Base-by-base conservation (phyloP, 1,140 invertebrate species). In the Scaptomyza graminum region DNA sequence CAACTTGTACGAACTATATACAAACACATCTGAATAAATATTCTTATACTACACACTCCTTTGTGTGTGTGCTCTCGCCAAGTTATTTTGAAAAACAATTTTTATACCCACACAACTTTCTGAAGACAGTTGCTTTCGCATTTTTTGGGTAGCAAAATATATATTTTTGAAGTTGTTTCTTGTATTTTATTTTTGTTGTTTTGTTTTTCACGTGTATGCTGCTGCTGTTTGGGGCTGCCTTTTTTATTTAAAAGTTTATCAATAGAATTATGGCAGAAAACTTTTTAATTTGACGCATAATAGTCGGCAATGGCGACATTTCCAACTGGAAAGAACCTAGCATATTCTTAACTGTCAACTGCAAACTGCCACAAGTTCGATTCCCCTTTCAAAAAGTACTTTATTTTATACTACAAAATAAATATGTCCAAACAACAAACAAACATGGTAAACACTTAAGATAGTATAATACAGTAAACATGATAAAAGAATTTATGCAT, bases 231-330 rank as follows among this genome's bases (percentile, higher is more conserved):
- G 11, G 37, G 11, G 12, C 4, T 41, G 37, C 37, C 47, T 16
- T 25, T 55, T 56, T 79, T 60, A 56, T 56, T 78, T 44, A 69
- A 87, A 90, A 90, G 76, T 90, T 87, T 90, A 90, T 77, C 85
- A 90, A 90, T 90, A 90, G 85, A 90, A 90, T 90, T 90, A 80
- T 87, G 70, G 82, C 65, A 65, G 47, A 72, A 90, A 90, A 90
- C 68, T 90, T 90, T 90, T 90, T 87, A 90, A 90, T 90, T 83
- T 90, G 88, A 84, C 84, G 79, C 75, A 80, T 72, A 84, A 87
- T 87, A 70, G 60, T 74, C 61, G 62, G 49, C 55, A 55, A 56
- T 51, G 49, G 41, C 22, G 28, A 72, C 52, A 64, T 64, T 71
- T 72, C 62, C 63, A 59, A 37, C 67, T 63, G 65, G 22, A 50